Evolutionary conservation across 2,797 vertebrate genomes (phyloP).

Genomic region (Remorina albescens): DNA sequence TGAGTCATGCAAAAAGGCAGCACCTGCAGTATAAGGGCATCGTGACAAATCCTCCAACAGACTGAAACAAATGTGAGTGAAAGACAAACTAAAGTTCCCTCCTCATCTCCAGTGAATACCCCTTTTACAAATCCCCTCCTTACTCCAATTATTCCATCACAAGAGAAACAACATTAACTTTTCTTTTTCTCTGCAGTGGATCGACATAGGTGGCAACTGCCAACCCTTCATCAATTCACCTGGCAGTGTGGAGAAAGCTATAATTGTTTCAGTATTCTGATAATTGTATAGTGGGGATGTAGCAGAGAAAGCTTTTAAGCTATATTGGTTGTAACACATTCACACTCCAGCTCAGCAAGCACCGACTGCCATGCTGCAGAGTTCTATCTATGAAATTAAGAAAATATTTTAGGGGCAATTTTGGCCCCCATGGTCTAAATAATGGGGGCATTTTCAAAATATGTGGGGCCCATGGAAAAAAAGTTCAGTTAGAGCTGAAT

Average conservation of each 20-base stretch:
- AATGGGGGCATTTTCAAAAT: too few species aligned
- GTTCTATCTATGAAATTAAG: too few species aligned
- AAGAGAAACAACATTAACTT: conserved; percentile 4
- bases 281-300: conserved; percentile 10
- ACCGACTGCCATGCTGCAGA: neutral
- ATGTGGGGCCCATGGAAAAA: too few species aligned
- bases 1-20: conserved; percentile 31
- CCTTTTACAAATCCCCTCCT: neutral
- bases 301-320: conserved; percentile 26
- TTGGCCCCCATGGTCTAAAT: too few species aligned
- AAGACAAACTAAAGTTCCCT: conserved; percentile 4
- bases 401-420: too few species aligned
- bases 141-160: conserved; percentile 4
- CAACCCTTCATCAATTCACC: conserved; percentile 35
- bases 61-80: neutral
- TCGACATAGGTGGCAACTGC: neutral
- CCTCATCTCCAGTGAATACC: neutral
- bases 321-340: conserved; percentile 25
- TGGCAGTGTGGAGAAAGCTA: conserved; percentile 25
- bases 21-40: conserved; percentile 6
- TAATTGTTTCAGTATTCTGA: conserved; percentile 55
- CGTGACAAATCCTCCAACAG: conserved; percentile 11
- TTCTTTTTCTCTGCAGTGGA: neutral
- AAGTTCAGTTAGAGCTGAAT: too few species aligned
- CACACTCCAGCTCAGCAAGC: conserved; percentile 16